These are phyloP conservation scores for Callionymus lyra DNA, from an alignment of 2,113 vertebrate genomes.

Conservation along the genomic window DNA sequence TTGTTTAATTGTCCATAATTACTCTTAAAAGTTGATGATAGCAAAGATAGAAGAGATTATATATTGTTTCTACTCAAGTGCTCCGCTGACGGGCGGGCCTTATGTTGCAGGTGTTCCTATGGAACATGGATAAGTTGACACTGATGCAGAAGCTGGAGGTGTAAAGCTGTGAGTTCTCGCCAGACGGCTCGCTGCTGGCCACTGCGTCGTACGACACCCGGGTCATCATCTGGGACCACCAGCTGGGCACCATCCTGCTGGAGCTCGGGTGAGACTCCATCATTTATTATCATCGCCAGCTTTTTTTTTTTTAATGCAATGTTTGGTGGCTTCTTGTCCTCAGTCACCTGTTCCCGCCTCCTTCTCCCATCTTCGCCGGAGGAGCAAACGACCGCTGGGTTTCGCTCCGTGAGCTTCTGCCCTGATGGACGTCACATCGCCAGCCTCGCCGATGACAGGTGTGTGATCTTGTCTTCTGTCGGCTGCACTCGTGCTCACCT, in stretches of 20 bases:
- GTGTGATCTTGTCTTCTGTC: too few relatives aligned
- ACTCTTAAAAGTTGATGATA: slow-evolving; percentile 9
- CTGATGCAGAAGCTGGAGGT: slow-evolving; percentile 88
- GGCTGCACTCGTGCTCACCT: too few relatives aligned
- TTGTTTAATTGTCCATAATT: slow-evolving; percentile 35
- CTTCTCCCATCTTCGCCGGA: slow-evolving; percentile 95
- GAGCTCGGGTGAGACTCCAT: slow-evolving; percentile 86
- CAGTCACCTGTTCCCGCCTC: slow-evolving; percentile 92
- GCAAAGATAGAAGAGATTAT: slow-evolving; percentile 6
- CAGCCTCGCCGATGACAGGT: slow-evolving; percentile 90
- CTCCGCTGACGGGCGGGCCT: slow-evolving; percentile 48
- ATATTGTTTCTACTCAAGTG: not conserved
- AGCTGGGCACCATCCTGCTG: slow-evolving; percentile 74
- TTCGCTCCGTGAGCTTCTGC: slow-evolving; percentile 85
- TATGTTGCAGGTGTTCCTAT: slow-evolving; percentile 85
- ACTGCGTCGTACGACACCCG: slow-evolving; percentile 95
- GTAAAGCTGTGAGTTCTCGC: slow-evolving; percentile 97
- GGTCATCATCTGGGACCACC: slow-evolving; percentile 89
- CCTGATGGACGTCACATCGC: slow-evolving; percentile 86
- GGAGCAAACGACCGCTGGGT: slow-evolving; percentile 97
- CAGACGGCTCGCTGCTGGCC: slow-evolving; percentile 93
- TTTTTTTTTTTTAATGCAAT: too few relatives aligned
- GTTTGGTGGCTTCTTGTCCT: not conserved
- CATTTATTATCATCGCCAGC: too few relatives aligned
- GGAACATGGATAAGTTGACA: slow-evolving; percentile 93